Percentiles rank a stretch among this genome's conserved stretches.
phyloP scores from a whole-genome alignment of 2,113 vertebrate genomes.

The Odocoileus virginianus region DNA sequence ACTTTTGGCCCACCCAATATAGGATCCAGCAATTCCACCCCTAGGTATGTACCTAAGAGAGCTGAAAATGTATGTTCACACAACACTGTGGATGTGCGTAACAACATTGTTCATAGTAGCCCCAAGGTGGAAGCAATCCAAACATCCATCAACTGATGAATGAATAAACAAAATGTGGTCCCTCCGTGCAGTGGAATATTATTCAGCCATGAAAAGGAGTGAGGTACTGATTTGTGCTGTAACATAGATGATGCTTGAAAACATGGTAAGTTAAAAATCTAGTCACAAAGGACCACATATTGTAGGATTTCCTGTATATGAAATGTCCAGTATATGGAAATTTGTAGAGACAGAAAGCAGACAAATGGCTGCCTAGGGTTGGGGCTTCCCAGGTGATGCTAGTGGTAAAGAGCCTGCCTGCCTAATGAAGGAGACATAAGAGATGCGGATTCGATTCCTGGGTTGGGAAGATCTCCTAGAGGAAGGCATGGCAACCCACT shows the following conservation, averaged over 20 bases:
- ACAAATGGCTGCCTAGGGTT: too few species aligned
- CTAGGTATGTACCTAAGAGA: background rate
- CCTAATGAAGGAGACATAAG: background rate
- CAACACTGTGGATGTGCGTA: rapidly evolving
- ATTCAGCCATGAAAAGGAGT: background rate
- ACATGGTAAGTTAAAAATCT: too few species aligned
- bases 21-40: background rate
- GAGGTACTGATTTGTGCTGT: rapidly evolving
- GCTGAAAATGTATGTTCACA: background rate
- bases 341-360: background rate
- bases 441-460: background rate
- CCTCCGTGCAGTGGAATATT: rapidly evolving
- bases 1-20: rapidly evolving
- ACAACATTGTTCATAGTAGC: background rate
- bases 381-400: background rate
- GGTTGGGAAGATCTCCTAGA: background rate
- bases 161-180: too few species aligned
- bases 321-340: background rate
- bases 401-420: background rate
- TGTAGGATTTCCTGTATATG: too few species aligned
- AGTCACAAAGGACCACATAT: background rate
- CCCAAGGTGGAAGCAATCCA: background rate
- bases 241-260: background rate
- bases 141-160: background rate
- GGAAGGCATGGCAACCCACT: background rate